phyloP scores from a whole-genome alignment of 2,113 vertebrate genomes.

The Paraplagusia blochii region DNA sequence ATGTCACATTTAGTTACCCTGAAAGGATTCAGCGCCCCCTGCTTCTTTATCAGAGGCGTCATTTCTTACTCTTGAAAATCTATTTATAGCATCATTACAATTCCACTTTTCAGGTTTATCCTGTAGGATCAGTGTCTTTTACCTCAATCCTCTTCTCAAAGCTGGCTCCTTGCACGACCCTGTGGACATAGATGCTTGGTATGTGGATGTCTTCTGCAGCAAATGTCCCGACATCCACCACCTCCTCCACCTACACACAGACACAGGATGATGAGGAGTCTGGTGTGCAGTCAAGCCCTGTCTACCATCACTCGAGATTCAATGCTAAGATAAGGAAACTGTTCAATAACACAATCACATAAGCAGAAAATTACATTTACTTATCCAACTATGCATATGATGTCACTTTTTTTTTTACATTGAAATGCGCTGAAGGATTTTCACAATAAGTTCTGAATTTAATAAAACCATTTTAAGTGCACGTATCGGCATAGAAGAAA shows the following conservation, averaged over 20 bases:
- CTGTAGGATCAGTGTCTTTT: neutral
- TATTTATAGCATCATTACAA: neutral
- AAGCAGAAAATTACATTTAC: slow-evolving; percentile 38
- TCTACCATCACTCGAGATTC: slow-evolving; percentile 27
- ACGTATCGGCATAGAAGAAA: too few relatives aligned
- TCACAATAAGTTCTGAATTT: too few relatives aligned
- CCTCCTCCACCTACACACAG: slow-evolving; percentile 90
- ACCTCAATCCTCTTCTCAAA: slow-evolving; percentile 98
- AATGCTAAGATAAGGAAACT: slow-evolving; percentile 32
- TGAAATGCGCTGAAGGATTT: too few relatives aligned
- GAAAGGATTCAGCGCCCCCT: neutral
- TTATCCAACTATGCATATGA: slow-evolving; percentile 2
- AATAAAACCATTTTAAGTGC: too few relatives aligned
- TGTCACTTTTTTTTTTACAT: too few relatives aligned
- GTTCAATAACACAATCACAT: slow-evolving; percentile 13
- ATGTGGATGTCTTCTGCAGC: slow-evolving; percentile 93
- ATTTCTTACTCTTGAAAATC: neutral
- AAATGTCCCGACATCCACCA: slow-evolving; percentile 91
- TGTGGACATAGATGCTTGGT: slow-evolving; percentile 94
- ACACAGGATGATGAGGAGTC: slow-evolving; percentile 28
- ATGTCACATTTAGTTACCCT: slow-evolving; percentile 1
- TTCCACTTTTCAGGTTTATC: neutral
- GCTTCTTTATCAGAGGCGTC: neutral
- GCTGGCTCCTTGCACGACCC: slow-evolving; percentile 83
- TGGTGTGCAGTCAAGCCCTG: slow-evolving; percentile 15